Base-by-base conservation (phyloP, 2,113 vertebrate genomes). In the Apaloderma vittatum region DNA sequence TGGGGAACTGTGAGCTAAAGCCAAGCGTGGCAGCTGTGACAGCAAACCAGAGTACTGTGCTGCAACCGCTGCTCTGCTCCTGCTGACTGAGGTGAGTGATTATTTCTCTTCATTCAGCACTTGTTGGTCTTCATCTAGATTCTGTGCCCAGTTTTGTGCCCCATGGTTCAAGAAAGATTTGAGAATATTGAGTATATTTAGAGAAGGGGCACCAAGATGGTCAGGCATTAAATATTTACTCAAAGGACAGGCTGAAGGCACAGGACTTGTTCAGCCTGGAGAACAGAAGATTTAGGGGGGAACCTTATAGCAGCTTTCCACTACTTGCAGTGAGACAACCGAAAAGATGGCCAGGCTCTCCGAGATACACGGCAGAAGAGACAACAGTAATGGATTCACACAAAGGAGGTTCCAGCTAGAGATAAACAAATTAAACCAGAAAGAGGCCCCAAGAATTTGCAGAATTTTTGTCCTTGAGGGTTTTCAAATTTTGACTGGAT, bases 21-120 rank as follows among this genome's bases (percentile, higher is more conserved):
- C 27, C 1, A 3, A 26, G 37, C 6, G 12, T 26, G n/a, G 70
- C 68, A 87, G 26, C 59, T 46, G 0, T 0, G 32, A 49, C 36
- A 73, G 68, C 68, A 77, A 68, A 63, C 11, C 27, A 16, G 58
- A 37, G 7, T 4, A 14, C 58, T 32, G 46, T 57, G 22, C 26
- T 12, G 3, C 3, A 34, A 34, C 63, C 63, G 34, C 90, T 59
- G 54, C n/a, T 45, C 3, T 9, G 30, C 62, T 79, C 48, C 62
- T 72, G 67, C 43, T 72, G 54, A 68, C 6, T 5, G 32, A 70
- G 8, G 12, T 2, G 1, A 84, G 9, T 6, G n/a, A 34, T 40
- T 46, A 22, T 12, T 59, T 40, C 40, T 54, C 26, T 77, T 66
- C 58, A 27, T 12, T 67, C 40, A 77, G 49, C 65, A 46, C 74